phyloP scores from a whole-genome alignment of 2,888 invertebrate species.

The Biston stratarius region DNA sequence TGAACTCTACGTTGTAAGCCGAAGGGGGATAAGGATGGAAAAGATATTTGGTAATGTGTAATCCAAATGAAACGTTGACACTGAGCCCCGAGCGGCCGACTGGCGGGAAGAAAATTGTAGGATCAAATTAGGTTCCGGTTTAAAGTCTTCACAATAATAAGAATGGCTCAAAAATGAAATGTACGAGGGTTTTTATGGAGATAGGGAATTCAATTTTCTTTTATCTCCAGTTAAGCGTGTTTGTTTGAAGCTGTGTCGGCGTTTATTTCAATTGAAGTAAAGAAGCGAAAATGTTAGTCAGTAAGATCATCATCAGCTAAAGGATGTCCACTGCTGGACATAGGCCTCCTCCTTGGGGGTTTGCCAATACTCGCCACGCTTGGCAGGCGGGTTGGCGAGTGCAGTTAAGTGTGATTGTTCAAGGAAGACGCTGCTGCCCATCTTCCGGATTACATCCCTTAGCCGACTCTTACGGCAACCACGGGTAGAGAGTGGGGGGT shows the following conservation, averaged over 20 bases:
- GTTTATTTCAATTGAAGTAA: slow-evolving; percentile 13
- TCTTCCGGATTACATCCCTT: too few relatives aligned
- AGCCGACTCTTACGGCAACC: too few relatives aligned
- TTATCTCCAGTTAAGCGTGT: slow-evolving; percentile 28
- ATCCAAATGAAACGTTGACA: slow-evolving; percentile 82
- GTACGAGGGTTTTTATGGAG: slow-evolving; percentile 49
- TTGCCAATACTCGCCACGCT: too few relatives aligned
- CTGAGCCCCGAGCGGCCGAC: slow-evolving; percentile 70
- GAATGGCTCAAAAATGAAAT: slow-evolving; percentile 68
- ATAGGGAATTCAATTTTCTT: slow-evolving; percentile 46
- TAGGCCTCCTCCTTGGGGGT: too few relatives aligned
- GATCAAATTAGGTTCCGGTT: slow-evolving; percentile 79
- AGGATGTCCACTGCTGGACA: too few relatives aligned
- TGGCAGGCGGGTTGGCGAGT: too few relatives aligned
- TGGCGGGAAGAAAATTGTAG: slow-evolving; percentile 74
- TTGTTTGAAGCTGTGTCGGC: slow-evolving; percentile 24
- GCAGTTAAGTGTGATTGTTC: too few relatives aligned
- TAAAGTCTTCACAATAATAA: slow-evolving; percentile 73
- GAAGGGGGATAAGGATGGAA: slow-evolving; percentile 45
- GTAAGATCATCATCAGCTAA: too few relatives aligned
- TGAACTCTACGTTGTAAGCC: slow-evolving; percentile 42
- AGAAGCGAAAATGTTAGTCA: not conserved
- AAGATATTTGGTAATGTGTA: slow-evolving; percentile 61
- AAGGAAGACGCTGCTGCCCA: too few relatives aligned
- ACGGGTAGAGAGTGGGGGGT: too few relatives aligned